Evolutionary conservation across 1,140 invertebrate genomes (phyloP).

Genomic region (Plutomurus gul): DNA sequence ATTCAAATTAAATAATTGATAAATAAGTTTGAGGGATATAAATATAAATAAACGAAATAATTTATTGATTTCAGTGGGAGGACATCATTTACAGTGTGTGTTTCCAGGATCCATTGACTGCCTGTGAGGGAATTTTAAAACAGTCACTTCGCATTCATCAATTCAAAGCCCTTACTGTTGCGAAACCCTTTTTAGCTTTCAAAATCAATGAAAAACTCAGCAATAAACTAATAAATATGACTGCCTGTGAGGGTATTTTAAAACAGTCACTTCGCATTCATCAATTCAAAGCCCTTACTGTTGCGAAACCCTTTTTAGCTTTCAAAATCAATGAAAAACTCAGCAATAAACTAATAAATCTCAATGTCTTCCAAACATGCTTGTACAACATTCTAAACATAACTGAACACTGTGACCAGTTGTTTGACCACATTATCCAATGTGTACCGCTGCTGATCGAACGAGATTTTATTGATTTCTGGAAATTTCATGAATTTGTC

Average conservation of each 20-base stretch:
- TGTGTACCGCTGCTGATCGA: not conserved
- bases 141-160: not conserved
- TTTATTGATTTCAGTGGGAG: not conserved
- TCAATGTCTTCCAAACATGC: not conserved
- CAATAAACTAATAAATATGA: no score
- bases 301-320: not conserved
- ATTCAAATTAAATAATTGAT: not conserved
- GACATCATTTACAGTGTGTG: not conserved
- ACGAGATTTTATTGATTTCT: not conserved
- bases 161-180: not conserved
- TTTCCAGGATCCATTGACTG: not conserved
- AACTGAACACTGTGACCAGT: not conserved
- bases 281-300: conserved; percentile 13
- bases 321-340: not conserved
- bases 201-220: no score
- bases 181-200: conserved; percentile 11
- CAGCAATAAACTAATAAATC: not conserved
- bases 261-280: not conserved
- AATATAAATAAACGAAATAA: not conserved
- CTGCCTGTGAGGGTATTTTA: not conserved
- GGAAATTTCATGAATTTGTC: not conserved
- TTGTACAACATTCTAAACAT: not conserved
- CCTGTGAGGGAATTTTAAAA: not conserved
- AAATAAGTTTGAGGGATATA: not conserved
- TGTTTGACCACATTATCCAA: not conserved